Percentiles rank a stretch among this genome's conserved stretches.
Conservation (phyloP, 2,113 vertebrate species). For the Carassius carassius region DNA sequence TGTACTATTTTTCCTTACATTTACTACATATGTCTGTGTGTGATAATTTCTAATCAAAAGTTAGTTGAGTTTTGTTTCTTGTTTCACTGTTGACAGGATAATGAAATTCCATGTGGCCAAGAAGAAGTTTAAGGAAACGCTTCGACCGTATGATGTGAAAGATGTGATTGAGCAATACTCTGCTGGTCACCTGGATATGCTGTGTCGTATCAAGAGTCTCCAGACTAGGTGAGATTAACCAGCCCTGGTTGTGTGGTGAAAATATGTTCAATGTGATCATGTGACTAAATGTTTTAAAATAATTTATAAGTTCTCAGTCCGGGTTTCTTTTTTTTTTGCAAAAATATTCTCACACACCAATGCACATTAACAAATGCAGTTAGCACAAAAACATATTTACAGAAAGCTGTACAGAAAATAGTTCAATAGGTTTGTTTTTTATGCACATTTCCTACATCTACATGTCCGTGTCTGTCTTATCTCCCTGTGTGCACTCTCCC, state of each 20-base stretch:
- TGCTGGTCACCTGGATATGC: slow-evolving; percentile 96
- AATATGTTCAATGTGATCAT: neutral
- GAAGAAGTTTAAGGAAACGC: slow-evolving; percentile 96
- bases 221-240: slow-evolving; percentile 87
- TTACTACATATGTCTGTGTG: neutral
- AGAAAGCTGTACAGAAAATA: neutral
- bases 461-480: slow-evolving; percentile 47
- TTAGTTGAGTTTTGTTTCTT: neutral
- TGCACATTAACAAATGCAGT: neutral
- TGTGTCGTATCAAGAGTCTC: slow-evolving; percentile 98
- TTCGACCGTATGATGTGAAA: slow-evolving; percentile 97
- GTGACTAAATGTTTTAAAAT: neutral
- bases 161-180: slow-evolving; percentile 99
- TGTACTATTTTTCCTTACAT: neutral
- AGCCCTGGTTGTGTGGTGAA: neutral
- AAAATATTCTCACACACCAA: neutral
- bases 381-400: neutral
- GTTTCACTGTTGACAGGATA: slow-evolving; percentile 76
- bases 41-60: neutral
- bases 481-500: slow-evolving; percentile 57
- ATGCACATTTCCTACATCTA: slow-evolving; percentile 17
- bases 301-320: neutral
- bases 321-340: neutral
- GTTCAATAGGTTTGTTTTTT: neutral
- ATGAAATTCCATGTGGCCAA: slow-evolving; percentile 99